phyloP scores from a whole-genome alignment of 2,888 invertebrate genomes.

The Cryptus armator region DNA sequence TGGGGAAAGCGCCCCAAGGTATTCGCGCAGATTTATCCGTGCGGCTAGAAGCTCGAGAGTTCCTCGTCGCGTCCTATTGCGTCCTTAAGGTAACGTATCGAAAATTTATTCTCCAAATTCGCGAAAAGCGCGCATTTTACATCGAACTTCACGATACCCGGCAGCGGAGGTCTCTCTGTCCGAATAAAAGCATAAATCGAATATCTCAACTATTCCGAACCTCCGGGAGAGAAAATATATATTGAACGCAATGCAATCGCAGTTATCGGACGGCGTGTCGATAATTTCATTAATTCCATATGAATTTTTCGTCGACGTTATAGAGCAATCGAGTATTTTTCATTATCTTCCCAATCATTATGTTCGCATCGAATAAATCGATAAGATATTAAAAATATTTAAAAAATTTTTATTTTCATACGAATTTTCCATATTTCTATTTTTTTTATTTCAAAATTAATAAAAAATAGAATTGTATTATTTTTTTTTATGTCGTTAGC shows the following conservation, averaged over 20 bases:
- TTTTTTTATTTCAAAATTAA: not conserved
- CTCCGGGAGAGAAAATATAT: not conserved
- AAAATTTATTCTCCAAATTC: not conserved
- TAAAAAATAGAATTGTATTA: not conserved
- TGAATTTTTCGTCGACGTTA: no score
- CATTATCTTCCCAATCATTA: no score
- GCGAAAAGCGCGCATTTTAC: not conserved
- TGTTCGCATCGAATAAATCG: no score
- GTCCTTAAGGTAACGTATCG: not conserved
- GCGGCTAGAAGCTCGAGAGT: conserved; percentile 12
- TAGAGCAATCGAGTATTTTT: no score
- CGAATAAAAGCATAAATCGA: not conserved
- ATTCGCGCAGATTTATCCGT: conserved; percentile 20
- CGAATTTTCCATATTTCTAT: not conserved
- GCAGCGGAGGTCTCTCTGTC: not conserved
- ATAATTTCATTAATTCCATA: not conserved
- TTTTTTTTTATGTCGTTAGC: not conserved
- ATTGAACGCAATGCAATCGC: not conserved
- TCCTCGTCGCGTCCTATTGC: not conserved
- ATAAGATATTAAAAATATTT: no score
- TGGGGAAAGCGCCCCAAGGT: conserved; percentile 1
- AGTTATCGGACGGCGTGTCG: not conserved
- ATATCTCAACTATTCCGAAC: not conserved
- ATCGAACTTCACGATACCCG: not conserved
- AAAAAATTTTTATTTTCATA: no score